Evolutionary conservation across 2,888 invertebrate genomes (phyloP).

Genomic region (Lepidocyrtoides sp.): DNA sequence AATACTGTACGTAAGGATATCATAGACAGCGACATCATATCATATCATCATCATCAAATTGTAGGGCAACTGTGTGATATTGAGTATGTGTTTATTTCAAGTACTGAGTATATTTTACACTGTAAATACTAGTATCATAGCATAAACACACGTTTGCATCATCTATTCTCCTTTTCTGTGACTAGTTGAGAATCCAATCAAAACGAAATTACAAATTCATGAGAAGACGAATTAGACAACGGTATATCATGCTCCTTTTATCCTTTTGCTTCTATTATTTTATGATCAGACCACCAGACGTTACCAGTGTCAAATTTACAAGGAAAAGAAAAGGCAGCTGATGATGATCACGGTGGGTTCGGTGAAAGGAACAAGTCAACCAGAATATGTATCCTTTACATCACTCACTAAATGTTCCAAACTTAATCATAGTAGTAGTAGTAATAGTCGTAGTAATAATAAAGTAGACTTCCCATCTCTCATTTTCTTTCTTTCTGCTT

Average conservation of each 20-base stretch:
- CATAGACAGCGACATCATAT: too few species aligned
- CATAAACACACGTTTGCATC: background rate
- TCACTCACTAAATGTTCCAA: conserved; percentile 1
- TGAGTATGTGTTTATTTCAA: background rate
- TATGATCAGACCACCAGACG: background rate
- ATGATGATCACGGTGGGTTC: background rate
- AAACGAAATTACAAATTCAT: conserved; percentile 75
- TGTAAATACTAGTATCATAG: background rate
- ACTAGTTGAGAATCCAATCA: conserved; percentile 71
- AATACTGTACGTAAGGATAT: too few species aligned
- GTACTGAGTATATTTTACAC: background rate
- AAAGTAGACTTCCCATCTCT: background rate
- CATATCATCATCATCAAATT: conserved; percentile 18
- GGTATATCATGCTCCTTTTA: background rate
- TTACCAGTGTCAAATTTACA: background rate
- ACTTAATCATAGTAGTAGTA: background rate
- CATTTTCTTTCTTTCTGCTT: background rate
- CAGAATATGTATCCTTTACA: background rate
- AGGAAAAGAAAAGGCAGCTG: background rate
- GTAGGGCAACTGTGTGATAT: background rate
- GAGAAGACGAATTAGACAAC: conserved; percentile 58
- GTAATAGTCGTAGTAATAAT: background rate
- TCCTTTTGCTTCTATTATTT: background rate
- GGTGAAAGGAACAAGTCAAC: background rate
- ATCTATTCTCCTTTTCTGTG: background rate